A percentile compares a stretch with the other conserved stretches of the same genome.
Evolutionary conservation across 2,888 invertebrate species (phyloP).

Genomic region (Cephus nigrinus): DNA sequence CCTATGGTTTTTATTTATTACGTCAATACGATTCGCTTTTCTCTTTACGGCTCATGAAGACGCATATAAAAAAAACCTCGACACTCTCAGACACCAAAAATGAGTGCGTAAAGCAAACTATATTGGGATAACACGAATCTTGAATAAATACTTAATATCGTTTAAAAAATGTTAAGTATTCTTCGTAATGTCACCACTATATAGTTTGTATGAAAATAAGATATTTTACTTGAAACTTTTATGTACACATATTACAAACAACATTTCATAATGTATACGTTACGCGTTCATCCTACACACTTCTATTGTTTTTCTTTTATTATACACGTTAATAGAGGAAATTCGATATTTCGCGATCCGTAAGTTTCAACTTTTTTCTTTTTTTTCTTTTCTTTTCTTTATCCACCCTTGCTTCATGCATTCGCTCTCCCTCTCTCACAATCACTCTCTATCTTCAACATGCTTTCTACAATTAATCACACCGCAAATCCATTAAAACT

Average conservation of each 20-base stretch:
- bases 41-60: background rate
- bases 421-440: background rate
- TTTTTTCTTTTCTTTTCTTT: background rate
- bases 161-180: slow-evolving; percentile 54
- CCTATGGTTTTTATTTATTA: background rate
- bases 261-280: slow-evolving; percentile 47
- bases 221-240: slow-evolving; percentile 61
- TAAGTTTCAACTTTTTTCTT: background rate
- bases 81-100: slow-evolving; percentile 40
- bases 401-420: background rate
- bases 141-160: slow-evolving; percentile 58
- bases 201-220: slow-evolving; percentile 64
- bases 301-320: slow-evolving; percentile 11
- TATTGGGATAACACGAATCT: slow-evolving; percentile 50
- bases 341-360: background rate
- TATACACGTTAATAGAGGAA: slow-evolving; percentile 18
- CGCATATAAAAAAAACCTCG: background rate
- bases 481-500: background rate
- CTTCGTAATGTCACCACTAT: slow-evolving; percentile 54
- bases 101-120: slow-evolving; percentile 50
- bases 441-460: background rate
- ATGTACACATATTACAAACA: slow-evolving; percentile 63
- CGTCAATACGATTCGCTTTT: background rate
- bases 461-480: background rate
- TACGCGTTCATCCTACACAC: slow-evolving; percentile 11